Conservation (phyloP, 2,797 vertebrate species). For the Onychomys arenicola region DNA sequence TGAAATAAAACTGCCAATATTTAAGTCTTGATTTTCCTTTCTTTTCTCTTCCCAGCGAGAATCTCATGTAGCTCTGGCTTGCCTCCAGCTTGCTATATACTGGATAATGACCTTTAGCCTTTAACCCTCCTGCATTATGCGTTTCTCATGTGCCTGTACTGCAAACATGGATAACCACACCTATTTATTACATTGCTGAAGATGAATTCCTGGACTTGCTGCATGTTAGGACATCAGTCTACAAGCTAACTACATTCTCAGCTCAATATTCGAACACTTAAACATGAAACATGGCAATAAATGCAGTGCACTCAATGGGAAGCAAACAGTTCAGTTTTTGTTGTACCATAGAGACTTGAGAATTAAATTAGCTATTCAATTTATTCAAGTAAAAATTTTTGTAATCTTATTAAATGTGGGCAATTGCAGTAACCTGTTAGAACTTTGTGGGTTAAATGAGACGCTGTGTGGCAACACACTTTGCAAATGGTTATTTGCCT, state of each 20-base stretch:
- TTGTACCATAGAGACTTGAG: background rate
- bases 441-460: background rate
- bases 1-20: background rate
- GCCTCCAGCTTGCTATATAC: background rate
- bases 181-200: accelerated
- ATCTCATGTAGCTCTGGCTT: background rate
- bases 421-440: background rate
- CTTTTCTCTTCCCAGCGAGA: background rate
- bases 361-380: conserved; percentile 39
- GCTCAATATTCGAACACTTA: background rate
- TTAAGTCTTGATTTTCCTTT: background rate
- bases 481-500: conserved; percentile 38
- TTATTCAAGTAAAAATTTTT: background rate
- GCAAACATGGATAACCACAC: background rate
- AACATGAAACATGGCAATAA: background rate
- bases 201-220: background rate
- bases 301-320: background rate
- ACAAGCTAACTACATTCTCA: too few relatives aligned
- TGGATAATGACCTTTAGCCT: background rate
- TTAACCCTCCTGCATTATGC: background rate
- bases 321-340: background rate
- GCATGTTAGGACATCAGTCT: background rate
- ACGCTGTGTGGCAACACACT: background rate
- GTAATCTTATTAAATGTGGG: background rate
- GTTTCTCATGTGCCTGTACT: background rate